These are phyloP conservation scores for Artibeus jamaicensis DNA, from an alignment of 2,797 vertebrate genomes.

Conservation along the genomic window DNA sequence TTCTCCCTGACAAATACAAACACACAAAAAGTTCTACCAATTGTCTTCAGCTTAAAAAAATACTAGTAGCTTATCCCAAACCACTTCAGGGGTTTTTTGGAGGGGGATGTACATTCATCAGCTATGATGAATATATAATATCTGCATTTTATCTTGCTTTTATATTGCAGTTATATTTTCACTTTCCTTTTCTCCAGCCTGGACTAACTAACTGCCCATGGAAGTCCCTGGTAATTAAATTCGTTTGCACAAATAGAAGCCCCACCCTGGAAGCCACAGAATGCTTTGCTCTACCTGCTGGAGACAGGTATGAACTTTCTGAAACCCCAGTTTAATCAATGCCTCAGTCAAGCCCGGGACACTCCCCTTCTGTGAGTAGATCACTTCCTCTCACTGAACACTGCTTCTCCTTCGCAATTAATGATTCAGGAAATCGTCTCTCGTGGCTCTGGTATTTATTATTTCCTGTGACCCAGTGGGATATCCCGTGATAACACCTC, in stretches of 20 bases:
- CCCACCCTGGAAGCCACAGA: conserved; percentile 61
- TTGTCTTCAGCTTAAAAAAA: neutral
- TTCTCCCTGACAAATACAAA: neutral
- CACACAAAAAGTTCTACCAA: neutral
- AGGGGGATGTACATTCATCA: neutral
- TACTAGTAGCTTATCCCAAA: neutral
- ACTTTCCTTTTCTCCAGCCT: conserved; percentile 8
- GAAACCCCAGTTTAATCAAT: conserved; percentile 54
- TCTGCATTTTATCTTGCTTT: conserved; percentile 38
- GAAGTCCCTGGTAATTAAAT: conserved; percentile 75
- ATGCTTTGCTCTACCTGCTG: neutral
- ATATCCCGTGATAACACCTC: conserved; percentile 71
- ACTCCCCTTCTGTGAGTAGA: conserved; percentile 73
- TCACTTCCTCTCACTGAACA: conserved; percentile 76
- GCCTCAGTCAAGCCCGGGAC: conserved; percentile 66
- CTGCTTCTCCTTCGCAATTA: conserved; percentile 73
- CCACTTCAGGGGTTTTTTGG: neutral
- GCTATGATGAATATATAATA: neutral
- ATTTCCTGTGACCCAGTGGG: conserved; percentile 80
- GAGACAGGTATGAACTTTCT: conserved; percentile 67
- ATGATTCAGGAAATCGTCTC: conserved; percentile 79
- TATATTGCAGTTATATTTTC: conserved; percentile 42
- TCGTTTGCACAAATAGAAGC: conserved; percentile 60
- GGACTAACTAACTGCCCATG: conserved; percentile 52
- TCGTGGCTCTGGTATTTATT: conserved; percentile 76